Base-by-base conservation (phyloP, 2,113 vertebrate genomes). In the Podarcis muralis region DNA sequence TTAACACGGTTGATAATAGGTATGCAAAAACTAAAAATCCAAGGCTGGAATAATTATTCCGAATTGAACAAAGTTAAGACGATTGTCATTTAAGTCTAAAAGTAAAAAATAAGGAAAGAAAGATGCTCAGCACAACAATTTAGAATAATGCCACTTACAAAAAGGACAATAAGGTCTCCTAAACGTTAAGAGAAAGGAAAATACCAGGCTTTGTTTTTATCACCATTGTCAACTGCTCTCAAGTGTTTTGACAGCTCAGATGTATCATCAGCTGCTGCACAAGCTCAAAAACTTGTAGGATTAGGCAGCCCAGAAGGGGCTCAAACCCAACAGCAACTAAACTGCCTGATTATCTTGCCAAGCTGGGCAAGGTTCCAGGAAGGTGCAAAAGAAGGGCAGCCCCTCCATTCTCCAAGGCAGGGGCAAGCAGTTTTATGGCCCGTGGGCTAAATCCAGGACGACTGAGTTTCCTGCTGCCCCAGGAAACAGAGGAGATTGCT, bases 1-100 rank as follows among this genome's bases (percentile, higher is more conserved):
- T 71, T 71, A 32, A 35, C 15, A 32, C 20, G n/a, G 16, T 18
- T 27, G 9, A 37, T 32, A 65, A 68, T 37, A 59, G 66, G 84
- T 90, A 77, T 57, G 89, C 80, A 92, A 91, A 94, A 90, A 30
- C 72, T 22, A 32, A 27, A 53, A 53, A 13, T 18, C 59, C 20
- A 37, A 80, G 16, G 48, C 18, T 88, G 91, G 95, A 95, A 95
- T 93, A 91, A 94, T 48, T 78, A 93, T 91, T 16, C 90, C 89
- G 40, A 22, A 5, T 90, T 94, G 93, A 90, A 92, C 40, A 90
- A 93, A 95, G 90, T 86, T 77, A 89, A 89, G 86, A 66, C 93
- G 76, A 87, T 25, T 85, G 90, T 83, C 87, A 89, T 87, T 88
- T 48, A 48, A 2, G 32, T 87, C 48, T 13, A 40, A 65, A 30